phyloP scores from a whole-genome alignment of 1,140 invertebrate species.

The Proctacanthus coquilletti region DNA sequence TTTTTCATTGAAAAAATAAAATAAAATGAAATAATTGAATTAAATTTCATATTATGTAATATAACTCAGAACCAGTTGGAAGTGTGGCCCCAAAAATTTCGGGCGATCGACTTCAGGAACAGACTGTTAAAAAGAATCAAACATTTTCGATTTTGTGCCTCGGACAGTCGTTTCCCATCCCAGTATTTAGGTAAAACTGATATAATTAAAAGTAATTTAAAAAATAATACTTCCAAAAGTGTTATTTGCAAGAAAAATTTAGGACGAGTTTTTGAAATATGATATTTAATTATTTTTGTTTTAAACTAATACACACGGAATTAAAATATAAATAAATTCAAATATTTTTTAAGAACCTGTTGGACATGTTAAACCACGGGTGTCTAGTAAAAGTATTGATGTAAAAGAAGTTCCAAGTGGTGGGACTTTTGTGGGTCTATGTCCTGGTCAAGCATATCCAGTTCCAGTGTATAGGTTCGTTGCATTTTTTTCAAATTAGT shows the following conservation, averaged over 20 bases:
- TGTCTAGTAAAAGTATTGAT: slow-evolving; percentile 22
- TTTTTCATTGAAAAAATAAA: no score
- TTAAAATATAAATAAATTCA: not conserved
- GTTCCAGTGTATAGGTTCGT: slow-evolving; percentile 56
- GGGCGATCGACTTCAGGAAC: slow-evolving; percentile 37
- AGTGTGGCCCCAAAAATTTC: slow-evolving; percentile 48
- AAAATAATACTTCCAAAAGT: no score
- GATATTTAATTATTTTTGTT: not conserved
- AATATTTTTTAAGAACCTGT: slow-evolving; percentile 17
- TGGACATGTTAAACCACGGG: slow-evolving; percentile 20
- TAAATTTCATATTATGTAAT: no score
- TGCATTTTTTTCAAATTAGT: no score
- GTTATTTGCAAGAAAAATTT: no score
- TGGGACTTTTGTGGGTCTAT: slow-evolving; percentile 30
- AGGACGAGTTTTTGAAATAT: no score
- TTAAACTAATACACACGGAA: not conserved
- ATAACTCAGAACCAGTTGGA: slow-evolving; percentile 50
- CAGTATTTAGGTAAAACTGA: slow-evolving; percentile 38
- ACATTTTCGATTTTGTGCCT: slow-evolving; percentile 40
- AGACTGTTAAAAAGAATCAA: slow-evolving; percentile 20
- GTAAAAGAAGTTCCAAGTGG: slow-evolving; percentile 14
- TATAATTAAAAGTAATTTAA: slow-evolving; percentile 5
- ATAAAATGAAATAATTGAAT: no score
- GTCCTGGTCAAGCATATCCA: slow-evolving; percentile 51
- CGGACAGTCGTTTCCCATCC: slow-evolving; percentile 44